Percentiles rank a stretch among this genome's conserved stretches.
These are phyloP conservation scores for Vombatus ursinus DNA, from an alignment of 2,113 vertebrate species.

Conservation along the genomic window DNA sequence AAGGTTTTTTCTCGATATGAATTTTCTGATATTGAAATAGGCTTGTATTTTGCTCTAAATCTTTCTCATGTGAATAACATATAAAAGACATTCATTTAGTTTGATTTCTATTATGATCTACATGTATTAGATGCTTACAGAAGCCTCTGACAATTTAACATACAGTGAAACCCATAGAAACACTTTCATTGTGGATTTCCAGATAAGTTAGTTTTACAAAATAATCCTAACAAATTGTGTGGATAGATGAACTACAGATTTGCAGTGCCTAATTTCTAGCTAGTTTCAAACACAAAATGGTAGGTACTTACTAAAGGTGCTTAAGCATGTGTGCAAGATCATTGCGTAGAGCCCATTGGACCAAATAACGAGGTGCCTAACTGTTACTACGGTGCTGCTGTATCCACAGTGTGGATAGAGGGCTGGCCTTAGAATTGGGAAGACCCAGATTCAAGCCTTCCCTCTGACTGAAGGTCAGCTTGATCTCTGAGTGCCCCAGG, in stretches of 20 bases:
- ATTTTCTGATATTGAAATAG: neutral
- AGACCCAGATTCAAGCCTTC: no score
- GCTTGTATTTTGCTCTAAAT: neutral
- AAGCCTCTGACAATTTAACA: neutral
- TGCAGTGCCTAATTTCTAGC: neutral
- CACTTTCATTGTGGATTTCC: conserved; percentile 4
- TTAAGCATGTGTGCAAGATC: no score
- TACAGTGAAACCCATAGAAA: neutral
- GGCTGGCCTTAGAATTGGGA: no score
- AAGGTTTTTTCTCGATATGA: neutral
- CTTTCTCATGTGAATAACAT: neutral
- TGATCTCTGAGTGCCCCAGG: no score
- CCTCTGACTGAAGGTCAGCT: no score
- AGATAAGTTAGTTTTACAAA: neutral
- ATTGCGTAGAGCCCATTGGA: neutral
- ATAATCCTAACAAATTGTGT: neutral
- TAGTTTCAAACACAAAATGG: neutral
- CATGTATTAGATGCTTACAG: no score
- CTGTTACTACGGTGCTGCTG: neutral
- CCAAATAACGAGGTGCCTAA: neutral
- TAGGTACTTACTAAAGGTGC: no score
- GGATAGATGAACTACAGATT: neutral
- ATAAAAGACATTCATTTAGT: neutral
- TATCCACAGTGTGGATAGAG: neutral
- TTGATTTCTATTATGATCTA: neutral